Percentiles rank a stretch among this genome's conserved stretches.
phyloP scores from a whole-genome alignment of 1,140 invertebrate genomes.

The Varroa destructor region DNA sequence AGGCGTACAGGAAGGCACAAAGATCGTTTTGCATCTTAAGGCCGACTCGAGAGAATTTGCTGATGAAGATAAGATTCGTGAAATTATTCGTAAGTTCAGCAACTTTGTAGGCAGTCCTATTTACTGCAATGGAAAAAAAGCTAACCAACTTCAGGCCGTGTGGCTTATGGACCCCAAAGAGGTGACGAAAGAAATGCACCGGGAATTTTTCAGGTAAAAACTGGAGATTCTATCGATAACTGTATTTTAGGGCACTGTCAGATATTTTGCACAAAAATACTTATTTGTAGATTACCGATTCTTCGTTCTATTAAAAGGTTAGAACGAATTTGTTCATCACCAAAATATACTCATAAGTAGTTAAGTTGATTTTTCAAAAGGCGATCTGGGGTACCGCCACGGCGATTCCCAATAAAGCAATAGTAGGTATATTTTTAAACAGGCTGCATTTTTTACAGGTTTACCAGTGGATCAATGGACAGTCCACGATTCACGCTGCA shows the following conservation, averaged over 20 bases:
- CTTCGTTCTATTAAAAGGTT: too few relatives aligned
- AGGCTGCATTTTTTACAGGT: constrained; percentile 49
- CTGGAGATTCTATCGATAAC: too few relatives aligned
- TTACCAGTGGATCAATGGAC: constrained; percentile 68
- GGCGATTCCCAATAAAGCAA: too few relatives aligned
- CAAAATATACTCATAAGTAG: too few relatives aligned
- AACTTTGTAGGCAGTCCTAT: constrained; percentile 91
- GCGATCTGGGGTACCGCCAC: too few relatives aligned
- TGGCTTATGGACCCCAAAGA: constrained; percentile 85
- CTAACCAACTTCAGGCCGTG: constrained; percentile 61
- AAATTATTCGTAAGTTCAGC: constrained; percentile 86
- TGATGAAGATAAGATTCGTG: constrained; percentile 60
- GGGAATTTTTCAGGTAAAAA: constrained; percentile 54
- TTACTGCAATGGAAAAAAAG: constrained; percentile 68
- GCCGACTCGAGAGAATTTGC: constrained; percentile 70
- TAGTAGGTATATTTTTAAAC: neutral
- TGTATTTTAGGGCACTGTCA: too few relatives aligned
- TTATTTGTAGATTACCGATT: too few relatives aligned
- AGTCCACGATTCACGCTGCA: constrained; percentile 66
- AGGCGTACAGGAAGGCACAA: constrained; percentile 71
- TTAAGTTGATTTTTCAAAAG: too few relatives aligned
- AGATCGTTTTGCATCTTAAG: constrained; percentile 81
- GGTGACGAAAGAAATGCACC: constrained; percentile 67
- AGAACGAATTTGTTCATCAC: too few relatives aligned
- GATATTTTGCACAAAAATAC: too few relatives aligned